Conservation (phyloP, 2,888 invertebrate genomes). For the Eupithecia tripunctaria region DNA sequence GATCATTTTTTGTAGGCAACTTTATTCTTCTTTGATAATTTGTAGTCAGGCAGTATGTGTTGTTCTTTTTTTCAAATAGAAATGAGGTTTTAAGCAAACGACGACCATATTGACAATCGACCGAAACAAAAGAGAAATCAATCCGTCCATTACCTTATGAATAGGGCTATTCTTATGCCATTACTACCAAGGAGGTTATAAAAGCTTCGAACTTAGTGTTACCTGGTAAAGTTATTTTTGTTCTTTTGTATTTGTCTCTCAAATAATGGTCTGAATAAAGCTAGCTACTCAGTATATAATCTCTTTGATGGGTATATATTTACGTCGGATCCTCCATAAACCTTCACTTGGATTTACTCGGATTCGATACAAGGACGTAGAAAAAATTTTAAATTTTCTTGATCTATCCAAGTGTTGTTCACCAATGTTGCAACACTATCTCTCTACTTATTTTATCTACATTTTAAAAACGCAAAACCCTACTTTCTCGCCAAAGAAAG, state of each 20-base stretch:
- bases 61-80: background rate
- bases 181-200: background rate
- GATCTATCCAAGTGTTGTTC: background rate
- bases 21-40: background rate
- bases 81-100: background rate
- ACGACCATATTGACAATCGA: background rate
- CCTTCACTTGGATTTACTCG: background rate
- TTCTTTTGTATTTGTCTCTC: background rate
- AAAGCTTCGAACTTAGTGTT: background rate
- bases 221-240: background rate
- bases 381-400: background rate
- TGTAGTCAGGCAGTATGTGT: background rate
- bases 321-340: background rate
- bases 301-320: background rate
- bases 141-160: no score
- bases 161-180: no score
- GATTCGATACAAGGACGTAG: background rate
- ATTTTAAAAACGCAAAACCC: slow-evolving; percentile 22
- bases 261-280: no score
- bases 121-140: background rate
- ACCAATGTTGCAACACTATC: background rate
- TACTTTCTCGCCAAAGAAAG: slow-evolving; percentile 43
- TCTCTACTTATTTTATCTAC: background rate
- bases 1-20: no score
- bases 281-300: no score